Conservation (phyloP, 2,113 vertebrate species). For the Prionailurus viverrinus region DNA sequence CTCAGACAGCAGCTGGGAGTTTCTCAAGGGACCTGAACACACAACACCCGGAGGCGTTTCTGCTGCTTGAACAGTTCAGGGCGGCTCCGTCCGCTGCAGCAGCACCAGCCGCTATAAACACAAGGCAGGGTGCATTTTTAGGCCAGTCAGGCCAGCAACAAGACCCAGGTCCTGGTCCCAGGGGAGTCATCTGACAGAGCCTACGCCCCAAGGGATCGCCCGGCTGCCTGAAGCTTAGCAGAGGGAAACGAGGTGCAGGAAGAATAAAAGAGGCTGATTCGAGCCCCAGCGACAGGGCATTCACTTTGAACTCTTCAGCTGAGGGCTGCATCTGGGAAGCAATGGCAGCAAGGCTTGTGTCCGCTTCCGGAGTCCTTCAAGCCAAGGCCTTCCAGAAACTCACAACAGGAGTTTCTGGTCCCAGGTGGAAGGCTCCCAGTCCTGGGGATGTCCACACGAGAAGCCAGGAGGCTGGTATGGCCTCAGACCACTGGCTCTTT, state of each 20-base stretch:
- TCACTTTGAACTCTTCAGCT: not conserved
- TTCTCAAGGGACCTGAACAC: not conserved
- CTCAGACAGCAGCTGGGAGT: not conserved
- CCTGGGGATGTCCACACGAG: not conserved
- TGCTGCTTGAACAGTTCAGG: not conserved
- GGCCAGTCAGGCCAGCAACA: not conserved
- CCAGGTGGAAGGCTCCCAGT: not conserved
- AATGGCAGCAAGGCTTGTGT: not conserved
- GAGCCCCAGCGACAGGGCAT: not conserved
- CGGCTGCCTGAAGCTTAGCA: not conserved
- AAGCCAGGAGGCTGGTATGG: not conserved
- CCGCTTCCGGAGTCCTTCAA: not conserved
- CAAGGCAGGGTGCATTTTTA: not conserved
- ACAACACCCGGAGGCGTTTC: not conserved
- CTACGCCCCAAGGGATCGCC: not conserved
- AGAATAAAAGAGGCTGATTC: not conserved
- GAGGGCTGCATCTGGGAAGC: not conserved
- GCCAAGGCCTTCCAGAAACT: not conserved
- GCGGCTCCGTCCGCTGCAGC: rapidly evolving
- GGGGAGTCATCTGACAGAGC: not conserved
- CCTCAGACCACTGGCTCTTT: not conserved
- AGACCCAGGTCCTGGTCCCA: not conserved
- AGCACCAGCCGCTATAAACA: not conserved
- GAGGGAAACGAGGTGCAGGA: not conserved
- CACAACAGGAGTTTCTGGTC: not conserved